Conservation (phyloP, 2,113 vertebrate genomes). For the Cinclus mexicanus region DNA sequence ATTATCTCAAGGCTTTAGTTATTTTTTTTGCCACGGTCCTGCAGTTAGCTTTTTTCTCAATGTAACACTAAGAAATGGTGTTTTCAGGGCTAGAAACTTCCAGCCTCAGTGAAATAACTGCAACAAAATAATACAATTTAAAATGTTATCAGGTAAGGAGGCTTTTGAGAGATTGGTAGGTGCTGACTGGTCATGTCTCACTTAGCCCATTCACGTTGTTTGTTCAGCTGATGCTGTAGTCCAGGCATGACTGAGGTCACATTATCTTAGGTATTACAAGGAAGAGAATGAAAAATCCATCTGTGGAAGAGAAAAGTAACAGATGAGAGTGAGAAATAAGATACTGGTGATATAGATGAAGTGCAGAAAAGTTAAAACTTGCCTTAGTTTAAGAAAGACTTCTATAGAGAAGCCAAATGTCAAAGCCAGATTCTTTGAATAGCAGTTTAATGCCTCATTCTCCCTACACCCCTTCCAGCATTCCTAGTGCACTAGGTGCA, state of each 20-base stretch:
- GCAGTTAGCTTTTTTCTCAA: background rate
- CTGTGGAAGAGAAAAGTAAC: background rate
- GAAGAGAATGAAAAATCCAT: background rate
- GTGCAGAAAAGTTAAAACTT: background rate
- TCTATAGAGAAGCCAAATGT: background rate
- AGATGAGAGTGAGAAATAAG: background rate
- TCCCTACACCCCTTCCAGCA: background rate
- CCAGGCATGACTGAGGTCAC: background rate
- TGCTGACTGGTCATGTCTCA: background rate
- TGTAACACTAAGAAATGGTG: background rate
- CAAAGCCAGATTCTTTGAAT: background rate
- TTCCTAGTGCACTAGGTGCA: background rate
- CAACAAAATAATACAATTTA: background rate
- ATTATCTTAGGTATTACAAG: background rate
- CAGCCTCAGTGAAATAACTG: background rate
- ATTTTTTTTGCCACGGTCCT: background rate
- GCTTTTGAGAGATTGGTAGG: background rate
- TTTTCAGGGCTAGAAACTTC: background rate
- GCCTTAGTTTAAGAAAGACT: background rate
- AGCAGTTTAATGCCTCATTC: background rate
- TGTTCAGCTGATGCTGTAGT: background rate
- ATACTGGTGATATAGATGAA: background rate
- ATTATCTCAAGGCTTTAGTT: background rate
- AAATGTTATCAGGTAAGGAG: background rate
- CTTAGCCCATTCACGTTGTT: background rate